Evolutionary conservation across 92 coral and sea anemone genomes (phyloP), one percentile per base, ranked within the genome.

Genomic region (Porites evermanni): DNA sequence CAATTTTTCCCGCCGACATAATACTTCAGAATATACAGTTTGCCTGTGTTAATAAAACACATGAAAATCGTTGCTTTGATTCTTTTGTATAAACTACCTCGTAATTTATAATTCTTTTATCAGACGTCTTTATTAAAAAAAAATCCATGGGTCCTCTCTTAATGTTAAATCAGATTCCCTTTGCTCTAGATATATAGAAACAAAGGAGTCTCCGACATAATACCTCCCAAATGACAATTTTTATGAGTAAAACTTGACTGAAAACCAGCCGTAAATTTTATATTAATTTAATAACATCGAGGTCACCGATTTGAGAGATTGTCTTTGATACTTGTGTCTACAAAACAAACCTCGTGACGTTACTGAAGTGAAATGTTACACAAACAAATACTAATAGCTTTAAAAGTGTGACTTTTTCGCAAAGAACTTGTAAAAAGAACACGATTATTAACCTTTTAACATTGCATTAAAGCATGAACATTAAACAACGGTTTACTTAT

Each of bases 291-390:
- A 81, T 81, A 78, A 59, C 24, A 52, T 32, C 13, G 2, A 17
- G 16, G 50, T 26, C 44, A 44, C 68, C 77, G 60, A 61, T 44
- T 70, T 71, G 14, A 69, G 9, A 7, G 14, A 71, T 59, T n/a
- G 54, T 7, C 21, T 26, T 16, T 26, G 29, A 29, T 23, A 23
- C 67, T 18, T 5, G 20, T 47, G 78, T 52, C 80, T 13, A 1
- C 52, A 64, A 61, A 83, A 63, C 74, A 61, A 73, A 83, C 51
- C 51, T 73, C 51, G 87, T 83, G 87, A 83, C 87, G 87, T 83
- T 50, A 83, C 24, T 50, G 87, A 21, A 3, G 23, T 83, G 65
- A 83, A 60, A 83, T 83, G 74, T 38, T 64, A 63, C 65, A 20
- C 24, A 73, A 83, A 83, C 64, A 74, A 51, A 74, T 9, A 21